Base-by-base conservation (phyloP, 1,140 invertebrate genomes). In the Bombus sylvicola region DNA sequence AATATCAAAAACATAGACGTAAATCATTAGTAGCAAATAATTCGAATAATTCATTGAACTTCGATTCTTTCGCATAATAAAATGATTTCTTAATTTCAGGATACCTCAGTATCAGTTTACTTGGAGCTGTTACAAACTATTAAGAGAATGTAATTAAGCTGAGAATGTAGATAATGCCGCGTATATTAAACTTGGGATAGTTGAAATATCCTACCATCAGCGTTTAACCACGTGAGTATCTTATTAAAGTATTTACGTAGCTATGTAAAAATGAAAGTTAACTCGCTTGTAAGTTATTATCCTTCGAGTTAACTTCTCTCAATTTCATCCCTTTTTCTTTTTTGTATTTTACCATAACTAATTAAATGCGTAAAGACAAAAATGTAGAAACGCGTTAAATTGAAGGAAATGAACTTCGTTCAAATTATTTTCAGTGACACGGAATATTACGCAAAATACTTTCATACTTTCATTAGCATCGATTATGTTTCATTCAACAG, bases 121-220 rank as follows among this genome's bases (percentile, higher is more conserved):
- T 86, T 80, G 82, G 34, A 83, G 83, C 75, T 81, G 83, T 87
- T 91, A 74, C 76, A 66, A 90, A 92, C 90, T 91, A 92, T 90
- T 80, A 90, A 87, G 91, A 85, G 91, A 92, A 92, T 92, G 92
- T 90, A 92, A 92, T 92, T 92, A 92, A 92, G 84, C 84, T 72
- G 82, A 89, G 92, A 92, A 92, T 92, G 91, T 89, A 83, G 88
- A 88, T 92, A 89, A 90, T 91, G 88, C 90, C 75, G 81, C 64
- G 81, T 85, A 87, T 87, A 92, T 90, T 90, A 91, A 90, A 90
- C 86, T 83, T 78, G 25, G 83, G 85, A 80, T 83, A 90, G 87
- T 87, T 86, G 83, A 90, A 92, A 91, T 91, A 90, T 72, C 77
- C 75, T 87, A 75, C 62, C 69, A 62, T 72, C 64, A 69, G 75